Evolutionary conservation across 1,140 invertebrate genomes (phyloP).

Genomic region (Bilobella aurantiaca): DNA sequence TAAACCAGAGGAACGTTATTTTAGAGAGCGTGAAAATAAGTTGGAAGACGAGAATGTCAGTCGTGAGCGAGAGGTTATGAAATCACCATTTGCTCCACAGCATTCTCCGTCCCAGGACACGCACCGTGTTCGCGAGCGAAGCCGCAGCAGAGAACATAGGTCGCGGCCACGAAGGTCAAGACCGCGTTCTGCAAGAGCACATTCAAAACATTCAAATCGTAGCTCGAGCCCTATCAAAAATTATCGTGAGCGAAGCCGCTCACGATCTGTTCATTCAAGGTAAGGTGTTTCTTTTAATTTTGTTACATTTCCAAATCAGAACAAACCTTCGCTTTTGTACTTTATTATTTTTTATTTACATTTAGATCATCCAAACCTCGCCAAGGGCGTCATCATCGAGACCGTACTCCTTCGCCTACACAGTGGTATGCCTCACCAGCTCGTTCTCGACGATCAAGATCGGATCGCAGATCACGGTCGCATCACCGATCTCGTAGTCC

Average conservation of each 20-base stretch:
- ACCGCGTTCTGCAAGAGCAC: constrained; percentile 10
- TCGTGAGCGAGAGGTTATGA: constrained; percentile 26
- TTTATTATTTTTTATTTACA: not conserved
- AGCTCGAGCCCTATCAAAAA: constrained; percentile 10
- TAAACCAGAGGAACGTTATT: constrained; percentile 37
- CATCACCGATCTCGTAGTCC: constrained; percentile 40
- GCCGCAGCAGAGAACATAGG: constrained; percentile 4
- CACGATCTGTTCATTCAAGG: constrained; percentile 30
- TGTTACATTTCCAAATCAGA: too few relatives aligned
- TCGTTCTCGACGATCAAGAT: too few relatives aligned
- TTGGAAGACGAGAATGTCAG: constrained; percentile 20
- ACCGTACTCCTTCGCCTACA: not conserved
- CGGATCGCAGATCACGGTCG: constrained; percentile 38
- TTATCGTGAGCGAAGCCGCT: constrained; percentile 26
- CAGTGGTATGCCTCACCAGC: not conserved
- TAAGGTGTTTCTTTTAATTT: constrained; percentile 7
- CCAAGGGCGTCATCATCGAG: not conserved
- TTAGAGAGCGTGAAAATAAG: constrained; percentile 26
- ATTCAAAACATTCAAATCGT: constrained; percentile 12
- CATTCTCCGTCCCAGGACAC: too few relatives aligned
- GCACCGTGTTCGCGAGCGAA: not conserved
- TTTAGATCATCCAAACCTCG: not conserved
- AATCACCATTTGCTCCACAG: not conserved
- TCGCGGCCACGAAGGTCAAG: constrained; percentile 20
- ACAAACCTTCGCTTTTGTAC: not conserved